A percentile compares a stretch with the other conserved stretches of the same genome.
phyloP scores from a whole-genome alignment of 2,113 vertebrate genomes.

The Capreolus pygargus region DNA sequence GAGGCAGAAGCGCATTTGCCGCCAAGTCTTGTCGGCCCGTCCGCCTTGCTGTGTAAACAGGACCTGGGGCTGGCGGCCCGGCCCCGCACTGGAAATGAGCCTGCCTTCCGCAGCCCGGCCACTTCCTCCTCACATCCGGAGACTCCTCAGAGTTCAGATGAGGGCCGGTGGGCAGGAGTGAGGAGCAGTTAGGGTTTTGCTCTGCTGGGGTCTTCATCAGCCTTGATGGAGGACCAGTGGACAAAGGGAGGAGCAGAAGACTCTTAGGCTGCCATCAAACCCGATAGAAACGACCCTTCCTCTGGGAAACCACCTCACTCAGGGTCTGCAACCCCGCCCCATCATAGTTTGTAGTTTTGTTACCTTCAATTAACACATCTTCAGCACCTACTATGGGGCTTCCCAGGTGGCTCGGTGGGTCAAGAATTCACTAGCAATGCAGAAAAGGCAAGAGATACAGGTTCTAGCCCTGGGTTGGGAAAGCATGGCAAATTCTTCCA shows the following conservation, averaged over 20 bases:
- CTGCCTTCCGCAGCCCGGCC: slow-evolving; percentile 70
- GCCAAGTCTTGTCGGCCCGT: slow-evolving; percentile 65
- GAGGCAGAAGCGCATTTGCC: slow-evolving; percentile 48
- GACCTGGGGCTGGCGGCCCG: slow-evolving; percentile 42
- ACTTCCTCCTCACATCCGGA: slow-evolving; percentile 67
- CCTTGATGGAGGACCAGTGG: background rate
- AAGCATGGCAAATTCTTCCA: background rate
- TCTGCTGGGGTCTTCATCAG: background rate
- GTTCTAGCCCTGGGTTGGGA: background rate
- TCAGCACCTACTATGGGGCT: background rate
- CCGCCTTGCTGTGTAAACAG: slow-evolving; percentile 78
- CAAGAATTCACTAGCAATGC: background rate
- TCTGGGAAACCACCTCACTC: background rate
- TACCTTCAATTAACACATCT: background rate
- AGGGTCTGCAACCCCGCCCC: background rate
- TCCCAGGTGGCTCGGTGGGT: background rate
- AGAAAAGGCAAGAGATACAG: background rate
- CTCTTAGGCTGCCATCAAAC: background rate
- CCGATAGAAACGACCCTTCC: background rate
- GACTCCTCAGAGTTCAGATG: slow-evolving; percentile 51
- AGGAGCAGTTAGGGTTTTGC: background rate
- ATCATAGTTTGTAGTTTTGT: background rate
- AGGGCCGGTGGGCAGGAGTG: background rate
- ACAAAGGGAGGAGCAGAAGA: background rate
- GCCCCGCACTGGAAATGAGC: slow-evolving; percentile 65